Base-by-base conservation (phyloP, 2,888 invertebrate genomes). In the Thyatira batis region DNA sequence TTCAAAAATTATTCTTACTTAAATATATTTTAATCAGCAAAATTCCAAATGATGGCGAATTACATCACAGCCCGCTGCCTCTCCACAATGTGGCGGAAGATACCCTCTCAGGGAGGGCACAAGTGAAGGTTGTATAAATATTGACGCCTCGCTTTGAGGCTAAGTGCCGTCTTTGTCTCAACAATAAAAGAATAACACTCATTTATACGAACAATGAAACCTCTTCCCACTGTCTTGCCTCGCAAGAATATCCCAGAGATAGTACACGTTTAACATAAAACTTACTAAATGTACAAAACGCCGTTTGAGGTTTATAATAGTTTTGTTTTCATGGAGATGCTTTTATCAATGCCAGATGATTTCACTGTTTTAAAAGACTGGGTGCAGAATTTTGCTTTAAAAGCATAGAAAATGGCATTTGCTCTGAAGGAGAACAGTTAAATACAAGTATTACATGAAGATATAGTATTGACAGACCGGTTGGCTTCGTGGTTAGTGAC, bases 141-240 rank as follows among this genome's bases (percentile, higher is more conserved):
- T 88, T 84, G 87, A 84, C 82, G 84, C 80, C 80, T 82, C 84
- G 80, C 83, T 84, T 82, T 81, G 83, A 82, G 80, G 80, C 85
- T 85, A 88, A 89, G 88, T 86, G 84, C 84, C 82, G 87, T 78
- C 84, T 88, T 89, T 89, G 89, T 89, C 82, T 85, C 80, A 65
- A 67, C 87, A 88, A 88, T 90, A 90, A 87, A 89, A 90, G 89
- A 89, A 90, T 86, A 90, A 90, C 89, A 89, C 80, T 87, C 89
- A 87, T 89, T 90, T 88, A 85, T 80, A 65, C 65, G 78, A 82
- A 88, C 87, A 87, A 88, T 87, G 83, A 78, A 77, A 75, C 70
- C 75, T 68, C 68, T 64, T 61, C 67, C 61, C 64, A 64, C 61
- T 58, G 58, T 13, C 65, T 71, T 39, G 17, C 39, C n/a, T n/a